These are phyloP conservation scores for Rhincodon typus DNA, from an alignment of 2,797 vertebrate species.

Conservation along the genomic window DNA sequence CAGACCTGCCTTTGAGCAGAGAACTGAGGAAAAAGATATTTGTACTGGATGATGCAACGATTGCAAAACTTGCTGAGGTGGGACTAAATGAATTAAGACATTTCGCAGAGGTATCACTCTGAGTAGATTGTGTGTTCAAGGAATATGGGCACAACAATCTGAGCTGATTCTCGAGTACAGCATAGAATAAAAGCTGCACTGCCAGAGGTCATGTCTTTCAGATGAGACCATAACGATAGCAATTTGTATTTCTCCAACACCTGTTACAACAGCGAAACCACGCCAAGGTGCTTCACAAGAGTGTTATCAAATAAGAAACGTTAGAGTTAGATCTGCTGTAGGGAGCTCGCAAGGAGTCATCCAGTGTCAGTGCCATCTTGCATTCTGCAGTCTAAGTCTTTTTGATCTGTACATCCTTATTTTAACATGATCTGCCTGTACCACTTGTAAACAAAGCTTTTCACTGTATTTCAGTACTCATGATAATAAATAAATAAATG, in stretches of 20 bases:
- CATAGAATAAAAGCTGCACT: neutral
- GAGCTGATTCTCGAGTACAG: neutral
- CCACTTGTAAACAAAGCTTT: too few species aligned
- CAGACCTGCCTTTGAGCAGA: too few species aligned
- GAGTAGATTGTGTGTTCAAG: neutral
- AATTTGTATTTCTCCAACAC: neutral
- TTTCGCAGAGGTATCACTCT: neutral
- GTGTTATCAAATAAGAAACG: too few species aligned
- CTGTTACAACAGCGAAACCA: neutral
- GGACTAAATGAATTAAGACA: neutral
- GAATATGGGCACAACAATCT: neutral
- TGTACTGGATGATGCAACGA: neutral
- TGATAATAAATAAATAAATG: too few species aligned
- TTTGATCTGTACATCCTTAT: too few species aligned
- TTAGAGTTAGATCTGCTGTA: too few species aligned
- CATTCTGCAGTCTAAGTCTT: too few species aligned
- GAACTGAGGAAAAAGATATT: neutral
- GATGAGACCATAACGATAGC: neutral
- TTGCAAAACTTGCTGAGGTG: neutral
- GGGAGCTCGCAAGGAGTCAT: too few species aligned
- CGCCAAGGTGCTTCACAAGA: too few species aligned
- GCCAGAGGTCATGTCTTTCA: neutral
- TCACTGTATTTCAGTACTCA: too few species aligned
- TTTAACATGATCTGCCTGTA: too few species aligned
- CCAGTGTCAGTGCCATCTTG: too few species aligned